A percentile compares a stretch with the other conserved stretches of the same genome.
Evolutionary conservation across 2,797 vertebrate genomes (phyloP).

Genomic region (Hyperoplus immaculatus): DNA sequence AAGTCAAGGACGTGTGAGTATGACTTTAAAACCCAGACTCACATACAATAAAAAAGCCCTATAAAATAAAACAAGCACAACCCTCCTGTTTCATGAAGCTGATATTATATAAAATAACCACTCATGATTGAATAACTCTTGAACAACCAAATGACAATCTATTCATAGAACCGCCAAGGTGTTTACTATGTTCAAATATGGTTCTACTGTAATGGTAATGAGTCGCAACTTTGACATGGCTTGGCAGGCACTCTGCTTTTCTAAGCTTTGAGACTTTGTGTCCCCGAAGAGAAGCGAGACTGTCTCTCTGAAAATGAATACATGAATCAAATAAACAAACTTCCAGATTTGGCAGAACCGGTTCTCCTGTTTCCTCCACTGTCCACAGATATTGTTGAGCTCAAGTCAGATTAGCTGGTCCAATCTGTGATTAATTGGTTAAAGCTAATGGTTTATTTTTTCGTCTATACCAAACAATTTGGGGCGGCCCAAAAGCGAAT

Average conservation of each 20-base stretch:
- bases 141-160: constrained; percentile 17
- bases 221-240: constrained; percentile 45
- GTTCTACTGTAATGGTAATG: constrained; percentile 52
- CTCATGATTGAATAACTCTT: constrained; percentile 15
- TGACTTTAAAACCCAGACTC: constrained; percentile 34
- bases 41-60: background rate
- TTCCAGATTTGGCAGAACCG: constrained; percentile 28
- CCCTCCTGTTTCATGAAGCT: background rate
- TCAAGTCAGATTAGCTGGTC: constrained; percentile 50
- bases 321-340: constrained; percentile 71
- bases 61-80: constrained; percentile 22
- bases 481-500: constrained; percentile 28
- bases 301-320: constrained; percentile 65
- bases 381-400: constrained; percentile 39
- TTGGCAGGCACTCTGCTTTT: constrained; percentile 65
- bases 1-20: constrained; percentile 48
- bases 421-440: constrained; percentile 48
- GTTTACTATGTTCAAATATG: constrained; percentile 51
- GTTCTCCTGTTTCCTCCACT: constrained; percentile 18
- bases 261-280: constrained; percentile 68
- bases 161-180: constrained; percentile 37
- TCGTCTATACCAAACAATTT: constrained; percentile 19
- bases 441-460: constrained; percentile 61
- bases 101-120: background rate
- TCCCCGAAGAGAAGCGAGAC: constrained; percentile 56